Evolutionary conservation across 2,888 invertebrate species (phyloP).

Genomic region (Lypha dubia): DNA sequence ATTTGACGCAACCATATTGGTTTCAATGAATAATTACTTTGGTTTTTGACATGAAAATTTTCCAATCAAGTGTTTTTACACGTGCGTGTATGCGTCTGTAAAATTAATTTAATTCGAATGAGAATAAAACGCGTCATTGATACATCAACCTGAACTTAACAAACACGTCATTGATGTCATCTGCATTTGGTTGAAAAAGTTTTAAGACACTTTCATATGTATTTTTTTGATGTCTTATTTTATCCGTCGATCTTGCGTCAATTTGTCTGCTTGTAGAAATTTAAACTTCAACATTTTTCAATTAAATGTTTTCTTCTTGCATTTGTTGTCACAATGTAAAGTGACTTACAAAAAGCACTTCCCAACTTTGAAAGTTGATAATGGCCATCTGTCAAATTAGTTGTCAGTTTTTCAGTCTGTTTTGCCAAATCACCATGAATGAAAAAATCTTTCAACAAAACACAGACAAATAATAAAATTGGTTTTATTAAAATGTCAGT

Average conservation of each 20-base stretch:
- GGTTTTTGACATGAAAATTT: no score
- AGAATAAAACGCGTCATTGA: constrained; percentile 69
- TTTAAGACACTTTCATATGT: constrained; percentile 8
- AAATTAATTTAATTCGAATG: constrained; percentile 54
- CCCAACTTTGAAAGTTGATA: no score
- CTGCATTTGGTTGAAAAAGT: constrained; percentile 37
- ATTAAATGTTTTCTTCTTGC: background rate
- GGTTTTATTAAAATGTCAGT: no score
- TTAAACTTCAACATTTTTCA: background rate
- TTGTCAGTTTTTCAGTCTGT: no score
- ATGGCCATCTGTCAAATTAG: no score
- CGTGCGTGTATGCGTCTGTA: background rate
- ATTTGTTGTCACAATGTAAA: background rate
- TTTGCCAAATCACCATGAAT: no score
- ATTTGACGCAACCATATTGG: no score
- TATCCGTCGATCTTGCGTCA: constrained; percentile 21
- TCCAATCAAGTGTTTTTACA: no score
- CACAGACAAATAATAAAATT: no score
- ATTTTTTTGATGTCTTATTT: constrained; percentile 32
- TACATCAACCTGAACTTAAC: constrained; percentile 42
- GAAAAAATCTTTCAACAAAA: no score
- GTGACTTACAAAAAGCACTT: no score
- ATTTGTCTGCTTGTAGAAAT: constrained; percentile 47
- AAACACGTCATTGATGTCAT: constrained; percentile 48
- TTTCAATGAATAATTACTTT: no score